Evolutionary conservation across 1,140 invertebrate species (phyloP).

Genomic region (Aleiodes sp.): DNA sequence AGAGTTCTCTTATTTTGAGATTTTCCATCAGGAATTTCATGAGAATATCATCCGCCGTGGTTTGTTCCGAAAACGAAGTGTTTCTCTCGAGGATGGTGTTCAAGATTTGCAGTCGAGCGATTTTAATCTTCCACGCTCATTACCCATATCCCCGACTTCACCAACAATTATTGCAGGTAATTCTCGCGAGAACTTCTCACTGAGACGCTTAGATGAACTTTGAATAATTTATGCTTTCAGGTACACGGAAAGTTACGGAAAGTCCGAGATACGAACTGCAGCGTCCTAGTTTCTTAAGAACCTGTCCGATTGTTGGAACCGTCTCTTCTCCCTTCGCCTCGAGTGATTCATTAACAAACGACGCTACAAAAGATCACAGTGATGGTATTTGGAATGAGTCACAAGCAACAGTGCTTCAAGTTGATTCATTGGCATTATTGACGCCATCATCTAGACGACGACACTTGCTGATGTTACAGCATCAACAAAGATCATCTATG

Average conservation of each 20-base stretch:
- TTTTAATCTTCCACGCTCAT: constrained; percentile 59
- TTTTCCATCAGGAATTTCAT: constrained; percentile 73
- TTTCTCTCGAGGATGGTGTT: constrained; percentile 72
- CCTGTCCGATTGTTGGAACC: constrained; percentile 44
- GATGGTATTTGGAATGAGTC: constrained; percentile 89
- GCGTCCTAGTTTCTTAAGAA: constrained; percentile 44
- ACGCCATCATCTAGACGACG: constrained; percentile 81
- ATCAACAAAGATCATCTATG: constrained; percentile 84
- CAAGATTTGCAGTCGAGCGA: constrained; percentile 55
- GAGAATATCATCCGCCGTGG: constrained; percentile 80
- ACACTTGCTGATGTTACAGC: constrained; percentile 78
- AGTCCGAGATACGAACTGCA: constrained; percentile 35
- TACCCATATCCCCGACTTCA: constrained; percentile 62
- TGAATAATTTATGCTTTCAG: constrained; percentile 18
- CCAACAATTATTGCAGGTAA: constrained; percentile 53
- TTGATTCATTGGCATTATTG: constrained; percentile 73
- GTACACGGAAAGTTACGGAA: constrained; percentile 20
- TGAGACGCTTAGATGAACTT: background rate
- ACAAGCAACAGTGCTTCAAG: constrained; percentile 82
- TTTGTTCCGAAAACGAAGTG: constrained; percentile 75
- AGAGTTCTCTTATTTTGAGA: background rate
- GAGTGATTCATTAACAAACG: constrained; percentile 80
- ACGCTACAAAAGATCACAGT: constrained; percentile 80
- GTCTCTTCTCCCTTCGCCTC: constrained; percentile 78
- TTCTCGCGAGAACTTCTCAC: background rate